Evolutionary conservation across 1,140 invertebrate species (phyloP).

Genomic region (Zaprionus taronus): DNA sequence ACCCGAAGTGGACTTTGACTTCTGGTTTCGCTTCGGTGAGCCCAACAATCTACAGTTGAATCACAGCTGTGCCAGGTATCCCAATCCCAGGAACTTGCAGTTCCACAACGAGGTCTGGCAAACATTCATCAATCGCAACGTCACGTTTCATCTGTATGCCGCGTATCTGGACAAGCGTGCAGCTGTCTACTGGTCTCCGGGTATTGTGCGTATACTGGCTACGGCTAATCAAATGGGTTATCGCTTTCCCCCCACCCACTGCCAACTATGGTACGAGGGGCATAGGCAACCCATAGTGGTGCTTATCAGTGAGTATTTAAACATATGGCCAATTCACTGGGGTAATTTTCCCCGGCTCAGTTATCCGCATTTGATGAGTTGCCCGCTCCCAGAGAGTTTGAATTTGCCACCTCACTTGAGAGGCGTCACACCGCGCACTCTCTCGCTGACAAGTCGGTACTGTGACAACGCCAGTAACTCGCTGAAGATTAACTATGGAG

Average conservation of each 20-base stretch:
- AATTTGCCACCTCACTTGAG: constrained; percentile 84
- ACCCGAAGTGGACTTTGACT: constrained; percentile 58
- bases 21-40: constrained; percentile 41
- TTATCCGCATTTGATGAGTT: constrained; percentile 94
- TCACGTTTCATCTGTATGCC: constrained; percentile 93
- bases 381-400: constrained; percentile 73
- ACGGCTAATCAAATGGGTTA: constrained; percentile 93
- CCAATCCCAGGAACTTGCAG: constrained; percentile 44
- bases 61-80: constrained; percentile 46
- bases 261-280: constrained; percentile 94
- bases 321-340: constrained; percentile 95
- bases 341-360: constrained; percentile 94
- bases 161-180: constrained; percentile 93
- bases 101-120: constrained; percentile 87
- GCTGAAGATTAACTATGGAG: constrained; percentile 89
- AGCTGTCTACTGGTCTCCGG: constrained; percentile 85
- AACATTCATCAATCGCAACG: constrained; percentile 89
- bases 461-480: constrained; percentile 94
- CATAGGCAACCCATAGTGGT: constrained; percentile 90
- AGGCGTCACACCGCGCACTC: constrained; percentile 88
- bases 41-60: constrained; percentile 38
- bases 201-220: constrained; percentile 89
- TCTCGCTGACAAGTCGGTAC: constrained; percentile 91
- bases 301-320: constrained; percentile 92
- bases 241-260: constrained; percentile 88